Conservation (phyloP, 2,113 vertebrate species). For the Corythaixoides concolor region DNA sequence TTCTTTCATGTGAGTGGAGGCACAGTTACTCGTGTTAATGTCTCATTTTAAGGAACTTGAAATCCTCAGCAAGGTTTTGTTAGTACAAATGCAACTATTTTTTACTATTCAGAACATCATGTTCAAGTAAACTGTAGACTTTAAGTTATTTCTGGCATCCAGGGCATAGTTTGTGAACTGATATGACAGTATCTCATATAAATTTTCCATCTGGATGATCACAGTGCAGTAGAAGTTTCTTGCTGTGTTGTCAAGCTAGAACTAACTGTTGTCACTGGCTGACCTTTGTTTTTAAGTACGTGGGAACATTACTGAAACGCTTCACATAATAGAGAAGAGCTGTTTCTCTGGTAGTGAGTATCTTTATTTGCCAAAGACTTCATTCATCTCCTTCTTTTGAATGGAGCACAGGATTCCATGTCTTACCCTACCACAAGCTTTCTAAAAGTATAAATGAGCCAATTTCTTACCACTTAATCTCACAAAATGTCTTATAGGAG, state of each 20-base stretch:
- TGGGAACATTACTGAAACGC: conserved; percentile 73
- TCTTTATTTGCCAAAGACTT: conserved; percentile 32
- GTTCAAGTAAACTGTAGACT: conserved; percentile 70
- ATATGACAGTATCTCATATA: conserved; percentile 48
- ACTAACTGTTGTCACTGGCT: conserved; percentile 72
- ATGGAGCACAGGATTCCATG: conserved; percentile 22
- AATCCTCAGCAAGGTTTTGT: neutral
- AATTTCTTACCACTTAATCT: neutral
- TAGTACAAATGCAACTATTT: conserved; percentile 55
- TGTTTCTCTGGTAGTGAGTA: conserved; percentile 25
- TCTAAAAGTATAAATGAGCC: neutral
- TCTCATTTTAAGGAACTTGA: conserved; percentile 5
- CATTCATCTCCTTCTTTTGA: conserved; percentile 33
- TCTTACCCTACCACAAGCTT: neutral
- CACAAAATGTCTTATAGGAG: neutral
- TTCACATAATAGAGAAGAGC: conserved; percentile 39
- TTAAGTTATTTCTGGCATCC: conserved; percentile 64
- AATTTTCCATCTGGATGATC: conserved; percentile 73
- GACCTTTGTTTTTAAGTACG: conserved; percentile 72
- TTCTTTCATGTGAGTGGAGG: neutral
- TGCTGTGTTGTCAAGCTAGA: conserved; percentile 55
- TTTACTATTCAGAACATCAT: conserved; percentile 62
- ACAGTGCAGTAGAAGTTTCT: conserved; percentile 57
- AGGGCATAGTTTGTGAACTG: conserved; percentile 61
- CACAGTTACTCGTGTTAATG: neutral